Conservation (phyloP, 2,113 vertebrate genomes). For the Lota lota region DNA sequence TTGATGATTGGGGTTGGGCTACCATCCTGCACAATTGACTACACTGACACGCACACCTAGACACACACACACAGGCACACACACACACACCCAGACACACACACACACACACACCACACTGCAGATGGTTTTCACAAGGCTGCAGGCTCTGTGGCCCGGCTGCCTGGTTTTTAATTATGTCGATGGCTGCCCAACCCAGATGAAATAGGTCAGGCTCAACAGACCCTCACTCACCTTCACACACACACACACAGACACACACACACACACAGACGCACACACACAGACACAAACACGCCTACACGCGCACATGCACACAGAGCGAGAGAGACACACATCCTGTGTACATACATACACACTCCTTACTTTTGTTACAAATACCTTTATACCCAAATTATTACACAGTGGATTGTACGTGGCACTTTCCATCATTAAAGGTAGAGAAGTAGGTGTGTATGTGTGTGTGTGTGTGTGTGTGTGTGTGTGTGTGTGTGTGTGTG, state of each 20-base stretch:
- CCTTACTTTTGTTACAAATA: too few species aligned
- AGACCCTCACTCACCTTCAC: constrained; percentile 59
- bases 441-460: background rate
- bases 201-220: constrained; percentile 70
- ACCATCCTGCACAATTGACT: too few species aligned
- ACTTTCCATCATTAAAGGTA: background rate
- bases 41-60: background rate
- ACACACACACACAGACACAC: constrained; percentile 31
- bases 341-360: background rate
- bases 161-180: constrained; percentile 73
- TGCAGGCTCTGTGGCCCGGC: constrained; percentile 59
- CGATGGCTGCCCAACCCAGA: constrained; percentile 61
- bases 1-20: too few species aligned
- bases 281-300: background rate
- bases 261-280: constrained; percentile 30
- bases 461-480: constrained; percentile 5
- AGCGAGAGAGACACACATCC: background rate
- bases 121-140: constrained; percentile 74
- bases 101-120: constrained; percentile 46
- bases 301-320: constrained; percentile 15
- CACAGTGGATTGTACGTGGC: too few species aligned
- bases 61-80: constrained; percentile 19
- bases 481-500: constrained; percentile 1
- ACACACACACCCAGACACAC: constrained; percentile 4
- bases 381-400: too few species aligned